Conservation (phyloP, 2,888 invertebrate species). For the Euspilapteryx auroguttella region DNA sequence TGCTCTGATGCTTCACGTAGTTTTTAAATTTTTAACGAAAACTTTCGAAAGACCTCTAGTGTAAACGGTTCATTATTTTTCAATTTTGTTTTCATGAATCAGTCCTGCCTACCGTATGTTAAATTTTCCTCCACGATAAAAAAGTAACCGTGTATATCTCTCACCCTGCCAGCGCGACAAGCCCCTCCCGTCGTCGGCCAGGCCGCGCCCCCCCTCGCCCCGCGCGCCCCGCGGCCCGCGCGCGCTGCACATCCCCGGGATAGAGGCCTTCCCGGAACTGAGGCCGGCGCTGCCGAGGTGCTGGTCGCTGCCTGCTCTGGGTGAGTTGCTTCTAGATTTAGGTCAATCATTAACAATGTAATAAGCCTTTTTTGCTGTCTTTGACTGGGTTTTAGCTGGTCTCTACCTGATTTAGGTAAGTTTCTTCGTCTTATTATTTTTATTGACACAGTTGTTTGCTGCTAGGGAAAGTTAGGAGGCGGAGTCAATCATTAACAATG, state of each 20-base stretch:
- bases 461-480: too few species aligned
- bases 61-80: slow-evolving; percentile 8
- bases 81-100: too few species aligned
- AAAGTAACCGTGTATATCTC: too few species aligned
- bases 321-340: slow-evolving; percentile 15
- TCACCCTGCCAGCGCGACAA: too few species aligned
- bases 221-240: slow-evolving; percentile 12
- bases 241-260: slow-evolving; percentile 79
- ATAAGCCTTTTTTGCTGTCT: neutral
- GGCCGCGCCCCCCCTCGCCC: slow-evolving; percentile 6
- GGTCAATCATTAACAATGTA: neutral
- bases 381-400: neutral
- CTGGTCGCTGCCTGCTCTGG: slow-evolving; percentile 76
- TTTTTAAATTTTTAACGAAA: slow-evolving; percentile 3
- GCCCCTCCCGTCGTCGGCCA: slow-evolving; percentile 11
- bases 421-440: too few species aligned
- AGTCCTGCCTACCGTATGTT: too few species aligned
- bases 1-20: too few species aligned
- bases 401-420: too few species aligned
- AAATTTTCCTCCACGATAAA: too few species aligned
- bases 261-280: slow-evolving; percentile 74
- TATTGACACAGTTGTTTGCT: too few species aligned
- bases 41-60: too few species aligned
- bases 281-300: slow-evolving; percentile 69
- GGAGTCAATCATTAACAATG: too few species aligned